Conservation (phyloP, 1,140 invertebrate genomes). For the Neomicropteryx cornuta region DNA sequence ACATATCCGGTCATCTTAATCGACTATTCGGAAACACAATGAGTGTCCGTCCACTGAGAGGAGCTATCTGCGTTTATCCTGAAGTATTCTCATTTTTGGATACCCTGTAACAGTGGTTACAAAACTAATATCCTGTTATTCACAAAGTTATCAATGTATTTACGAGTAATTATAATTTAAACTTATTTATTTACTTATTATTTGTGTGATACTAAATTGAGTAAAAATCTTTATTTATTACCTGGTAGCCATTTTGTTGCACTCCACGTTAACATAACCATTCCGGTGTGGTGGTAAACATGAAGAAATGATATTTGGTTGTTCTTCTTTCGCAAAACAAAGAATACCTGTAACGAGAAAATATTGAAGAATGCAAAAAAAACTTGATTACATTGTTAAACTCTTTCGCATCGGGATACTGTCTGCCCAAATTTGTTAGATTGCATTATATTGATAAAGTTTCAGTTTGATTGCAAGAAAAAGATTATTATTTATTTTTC, state of each 20-base stretch:
- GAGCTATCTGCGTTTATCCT: background rate
- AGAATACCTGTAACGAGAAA: conserved; percentile 59
- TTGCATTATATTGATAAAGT: too few species aligned
- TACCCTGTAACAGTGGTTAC: background rate
- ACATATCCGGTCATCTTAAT: too few species aligned
- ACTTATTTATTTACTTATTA: too few species aligned
- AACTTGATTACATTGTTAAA: background rate
- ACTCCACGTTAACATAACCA: conserved; percentile 50
- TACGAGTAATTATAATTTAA: too few species aligned
- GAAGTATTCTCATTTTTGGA: background rate
- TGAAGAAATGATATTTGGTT: conserved; percentile 75
- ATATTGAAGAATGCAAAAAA: conserved; percentile 1
- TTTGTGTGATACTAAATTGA: too few species aligned
- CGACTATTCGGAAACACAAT: too few species aligned
- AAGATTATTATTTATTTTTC: too few species aligned
- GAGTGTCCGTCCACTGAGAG: background rate
- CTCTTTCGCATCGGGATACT: too few species aligned
- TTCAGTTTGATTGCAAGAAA: too few species aligned
- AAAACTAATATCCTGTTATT: background rate
- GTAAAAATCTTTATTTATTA: conserved; percentile 18
- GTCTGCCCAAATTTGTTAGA: too few species aligned
- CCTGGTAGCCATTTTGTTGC: conserved; percentile 50
- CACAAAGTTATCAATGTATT: too few species aligned
- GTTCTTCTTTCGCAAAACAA: conserved; percentile 72
- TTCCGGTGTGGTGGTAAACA: conserved; percentile 75